These are phyloP conservation scores for Seriola quinqueradiata DNA, from an alignment of 2,113 vertebrate genomes.

Conservation along the genomic window DNA sequence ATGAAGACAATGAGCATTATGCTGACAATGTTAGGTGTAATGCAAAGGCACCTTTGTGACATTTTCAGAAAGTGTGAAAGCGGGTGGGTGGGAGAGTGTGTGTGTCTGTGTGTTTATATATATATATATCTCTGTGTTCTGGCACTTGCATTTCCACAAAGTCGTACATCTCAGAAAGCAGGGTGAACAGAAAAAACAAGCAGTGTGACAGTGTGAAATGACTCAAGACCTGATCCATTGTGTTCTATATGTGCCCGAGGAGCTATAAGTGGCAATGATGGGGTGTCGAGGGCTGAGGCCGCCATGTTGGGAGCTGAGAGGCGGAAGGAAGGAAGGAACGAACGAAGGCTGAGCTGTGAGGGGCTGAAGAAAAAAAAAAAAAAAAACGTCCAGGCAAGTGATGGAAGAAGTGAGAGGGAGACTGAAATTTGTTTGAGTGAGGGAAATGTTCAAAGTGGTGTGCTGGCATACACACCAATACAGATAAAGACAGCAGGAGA, in stretches of 20 bases:
- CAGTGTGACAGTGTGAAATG: constrained; percentile 38
- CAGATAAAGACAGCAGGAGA: neutral
- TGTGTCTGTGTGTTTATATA: neutral
- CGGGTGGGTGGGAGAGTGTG: neutral
- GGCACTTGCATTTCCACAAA: constrained; percentile 30
- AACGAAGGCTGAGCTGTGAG: constrained; percentile 43
- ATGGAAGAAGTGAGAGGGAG: constrained; percentile 34
- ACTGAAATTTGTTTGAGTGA: constrained; percentile 43
- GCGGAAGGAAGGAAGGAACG: constrained; percentile 17
- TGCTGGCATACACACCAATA: neutral
- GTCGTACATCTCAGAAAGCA: constrained; percentile 19
- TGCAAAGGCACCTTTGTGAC: constrained; percentile 32
- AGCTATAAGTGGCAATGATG: constrained; percentile 37
- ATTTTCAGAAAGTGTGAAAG: constrained; percentile 33
- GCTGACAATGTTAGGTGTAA: neutral
- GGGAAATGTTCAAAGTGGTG: neutral
- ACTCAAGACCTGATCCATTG: constrained; percentile 43
- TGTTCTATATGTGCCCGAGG: constrained; percentile 35
- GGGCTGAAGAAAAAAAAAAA: constrained; percentile 11
- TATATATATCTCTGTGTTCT: constrained; percentile 8
- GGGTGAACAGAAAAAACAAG: neutral
- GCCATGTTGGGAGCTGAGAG: constrained; percentile 33
- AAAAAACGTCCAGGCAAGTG: constrained; percentile 32
- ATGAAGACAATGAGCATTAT: neutral
- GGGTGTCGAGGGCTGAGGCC: constrained; percentile 37